Evolutionary conservation across 92 coral and sea anemone species (phyloP), one percentile per base, ranked within the genome.

Genomic region (Ricordea florida): DNA sequence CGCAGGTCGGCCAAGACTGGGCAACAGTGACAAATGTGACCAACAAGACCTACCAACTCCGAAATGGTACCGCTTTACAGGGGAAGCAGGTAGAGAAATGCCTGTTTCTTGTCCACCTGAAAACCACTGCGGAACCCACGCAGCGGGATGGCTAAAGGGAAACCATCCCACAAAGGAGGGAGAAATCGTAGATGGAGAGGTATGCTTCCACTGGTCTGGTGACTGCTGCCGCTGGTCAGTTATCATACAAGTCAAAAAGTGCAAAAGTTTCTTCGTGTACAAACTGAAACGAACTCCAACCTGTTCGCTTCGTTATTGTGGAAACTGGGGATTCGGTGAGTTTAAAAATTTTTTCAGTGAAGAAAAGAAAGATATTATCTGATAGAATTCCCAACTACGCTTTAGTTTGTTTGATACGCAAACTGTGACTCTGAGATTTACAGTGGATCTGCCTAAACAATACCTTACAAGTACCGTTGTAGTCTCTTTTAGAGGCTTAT

Each of bases 91-190:
- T n/a, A n/a, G n/a, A n/a, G n/a, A n/a, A n/a, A n/a, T n/a, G n/a
- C n/a, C n/a, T n/a, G n/a, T n/a, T n/a, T n/a, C n/a, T n/a, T n/a
- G n/a, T n/a, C n/a, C n/a, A n/a, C n/a, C n/a, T n/a, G n/a, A n/a
- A n/a, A n/a, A n/a, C n/a, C 87, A 55, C 67, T 82, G 87, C 44
- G 87, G 92, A 29, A 87, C 92, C 13, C 83, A 60, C 59, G 81
- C 87, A 17, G 67, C 92, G 8, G 87, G 86, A 2, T 87, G 88
- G 88, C 20, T 82, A 25, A 57, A 67, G 3, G 88, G 88, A 7
- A 21, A 49, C 11, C 92, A 69, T 75, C 92, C 92, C 11, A 40
- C 70, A 1, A 58, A 41, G 22, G 69, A 27, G n/a, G 61, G 79
- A 10, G 62, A 61, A 14, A 45, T 66, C 41, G 82, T 82, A 15